Evolutionary conservation across 2,888 invertebrate genomes (phyloP).

Genomic region (Molorchus minor): DNA sequence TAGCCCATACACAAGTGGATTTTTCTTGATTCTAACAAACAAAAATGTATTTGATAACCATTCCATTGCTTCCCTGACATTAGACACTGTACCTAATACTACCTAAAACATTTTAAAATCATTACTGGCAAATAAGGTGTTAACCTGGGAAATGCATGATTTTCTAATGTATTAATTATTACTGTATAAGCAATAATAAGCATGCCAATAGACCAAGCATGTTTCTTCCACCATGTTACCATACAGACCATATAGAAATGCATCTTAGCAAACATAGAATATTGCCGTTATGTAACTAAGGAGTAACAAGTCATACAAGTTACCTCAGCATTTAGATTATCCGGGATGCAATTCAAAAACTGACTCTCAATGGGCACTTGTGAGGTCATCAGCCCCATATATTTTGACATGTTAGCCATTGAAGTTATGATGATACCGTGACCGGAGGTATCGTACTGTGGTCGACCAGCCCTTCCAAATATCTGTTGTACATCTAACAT

Average conservation of each 20-base stretch:
- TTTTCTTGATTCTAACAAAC: slow-evolving; percentile 91
- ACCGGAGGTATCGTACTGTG: slow-evolving; percentile 95
- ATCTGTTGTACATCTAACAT: slow-evolving; percentile 98
- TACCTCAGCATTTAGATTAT: slow-evolving; percentile 98
- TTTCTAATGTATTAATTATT: no score
- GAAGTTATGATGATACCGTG: slow-evolving; percentile 95
- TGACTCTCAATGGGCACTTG: slow-evolving; percentile 99
- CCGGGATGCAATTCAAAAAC: slow-evolving; percentile 89
- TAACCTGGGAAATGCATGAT: no score
- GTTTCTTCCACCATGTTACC: no score
- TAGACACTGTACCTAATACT: slow-evolving; percentile 94
- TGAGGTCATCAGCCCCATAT: slow-evolving; percentile 91
- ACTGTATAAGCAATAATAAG: no score
- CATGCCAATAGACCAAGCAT: no score
- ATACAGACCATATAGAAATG: neutral
- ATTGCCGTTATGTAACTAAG: no score
- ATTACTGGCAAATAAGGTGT: no score
- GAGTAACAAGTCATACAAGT: no score
- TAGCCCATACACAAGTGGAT: slow-evolving; percentile 83
- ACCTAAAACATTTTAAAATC: slow-evolving; percentile 66
- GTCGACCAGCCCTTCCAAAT: slow-evolving; percentile 97
- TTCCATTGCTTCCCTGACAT: slow-evolving; percentile 93
- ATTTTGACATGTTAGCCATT: slow-evolving; percentile 91
- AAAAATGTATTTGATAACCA: slow-evolving; percentile 99
- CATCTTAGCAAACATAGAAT: neutral